A percentile compares a stretch with the other conserved stretches of the same genome.
Evolutionary conservation across 2,888 invertebrate species (phyloP).

Genomic region (Fabriciana adippe): DNA sequence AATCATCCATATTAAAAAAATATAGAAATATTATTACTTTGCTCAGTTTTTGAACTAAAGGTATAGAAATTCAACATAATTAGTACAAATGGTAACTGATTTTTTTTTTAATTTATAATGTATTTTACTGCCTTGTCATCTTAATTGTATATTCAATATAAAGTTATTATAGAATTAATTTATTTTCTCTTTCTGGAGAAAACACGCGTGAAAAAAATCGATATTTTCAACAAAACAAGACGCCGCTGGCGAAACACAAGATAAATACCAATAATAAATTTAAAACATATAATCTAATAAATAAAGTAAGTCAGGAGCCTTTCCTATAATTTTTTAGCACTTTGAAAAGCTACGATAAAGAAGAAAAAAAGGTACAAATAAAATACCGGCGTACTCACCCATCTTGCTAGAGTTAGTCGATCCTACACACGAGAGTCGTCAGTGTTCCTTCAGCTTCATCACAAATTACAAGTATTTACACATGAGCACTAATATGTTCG

Average conservation of each 20-base stretch:
- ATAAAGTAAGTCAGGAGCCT: not conserved
- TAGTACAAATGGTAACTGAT: not conserved
- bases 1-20: too few relatives aligned
- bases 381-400: conserved; percentile 73
- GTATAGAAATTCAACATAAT: too few relatives aligned
- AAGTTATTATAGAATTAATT: not conserved
- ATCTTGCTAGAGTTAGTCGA: conserved; percentile 56
- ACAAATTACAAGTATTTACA: conserved; percentile 54
- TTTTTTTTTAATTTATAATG: not conserved
- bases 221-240: conserved; percentile 64
- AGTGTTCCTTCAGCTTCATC: conserved; percentile 57
- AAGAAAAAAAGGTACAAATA: conserved; percentile 18
- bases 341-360: not conserved
- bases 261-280: conserved; percentile 48
- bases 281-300: not conserved
- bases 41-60: too few relatives aligned
- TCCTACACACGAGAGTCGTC: conserved; percentile 41
- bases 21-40: too few relatives aligned
- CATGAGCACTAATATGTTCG: conserved; percentile 50
- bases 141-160: not conserved
- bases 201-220: conserved; percentile 70
- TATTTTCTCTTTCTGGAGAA: not conserved
- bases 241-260: conserved; percentile 26
- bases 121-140: not conserved
- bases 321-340: not conserved